Conservation (phyloP, 2,888 invertebrate species). For the Taphrorychus bicolor region DNA sequence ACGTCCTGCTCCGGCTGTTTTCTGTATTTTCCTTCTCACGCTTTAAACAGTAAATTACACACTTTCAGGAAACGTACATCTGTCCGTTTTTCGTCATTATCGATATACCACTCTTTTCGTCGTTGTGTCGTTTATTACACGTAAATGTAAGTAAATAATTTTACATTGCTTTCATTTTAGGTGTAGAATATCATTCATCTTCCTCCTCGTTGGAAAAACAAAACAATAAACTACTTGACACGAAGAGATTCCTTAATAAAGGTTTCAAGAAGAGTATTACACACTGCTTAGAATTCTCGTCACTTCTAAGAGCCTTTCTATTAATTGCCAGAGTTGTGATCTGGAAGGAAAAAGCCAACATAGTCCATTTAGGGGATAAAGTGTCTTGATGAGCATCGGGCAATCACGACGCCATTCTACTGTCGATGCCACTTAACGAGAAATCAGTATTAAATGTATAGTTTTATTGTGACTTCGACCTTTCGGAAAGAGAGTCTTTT, state of each 20-base stretch:
- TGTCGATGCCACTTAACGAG: conserved; percentile 56
- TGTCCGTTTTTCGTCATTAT: conserved; percentile 23
- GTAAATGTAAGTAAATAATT: too few relatives aligned
- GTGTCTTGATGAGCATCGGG: conserved; percentile 59
- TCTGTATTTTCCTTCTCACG: conserved; percentile 55
- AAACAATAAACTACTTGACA: conserved; percentile 22
- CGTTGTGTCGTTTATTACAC: too few relatives aligned
- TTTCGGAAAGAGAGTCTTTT: neutral
- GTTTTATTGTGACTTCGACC: conserved; percentile 27
- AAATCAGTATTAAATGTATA: conserved; percentile 55
- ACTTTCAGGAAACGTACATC: conserved; percentile 21
- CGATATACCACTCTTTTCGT: neutral
- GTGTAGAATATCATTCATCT: neutral
- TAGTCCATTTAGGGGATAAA: conserved; percentile 50
- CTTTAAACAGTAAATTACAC: conserved; percentile 44
- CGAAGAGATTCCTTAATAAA: conserved; percentile 18
- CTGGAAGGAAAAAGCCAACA: conserved; percentile 53
- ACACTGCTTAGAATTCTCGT: conserved; percentile 58
- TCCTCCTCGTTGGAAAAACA: conserved; percentile 6
- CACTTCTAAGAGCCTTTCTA: conserved; percentile 58
- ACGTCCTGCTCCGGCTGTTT: conserved; percentile 52
- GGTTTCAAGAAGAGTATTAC: conserved; percentile 28
- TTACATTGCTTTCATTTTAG: too few relatives aligned
- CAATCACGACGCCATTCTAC: conserved; percentile 60
- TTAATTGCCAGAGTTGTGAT: conserved; percentile 59